Conservation (phyloP, 2,888 invertebrate genomes). For the Scrobipalpa atriplicella region DNA sequence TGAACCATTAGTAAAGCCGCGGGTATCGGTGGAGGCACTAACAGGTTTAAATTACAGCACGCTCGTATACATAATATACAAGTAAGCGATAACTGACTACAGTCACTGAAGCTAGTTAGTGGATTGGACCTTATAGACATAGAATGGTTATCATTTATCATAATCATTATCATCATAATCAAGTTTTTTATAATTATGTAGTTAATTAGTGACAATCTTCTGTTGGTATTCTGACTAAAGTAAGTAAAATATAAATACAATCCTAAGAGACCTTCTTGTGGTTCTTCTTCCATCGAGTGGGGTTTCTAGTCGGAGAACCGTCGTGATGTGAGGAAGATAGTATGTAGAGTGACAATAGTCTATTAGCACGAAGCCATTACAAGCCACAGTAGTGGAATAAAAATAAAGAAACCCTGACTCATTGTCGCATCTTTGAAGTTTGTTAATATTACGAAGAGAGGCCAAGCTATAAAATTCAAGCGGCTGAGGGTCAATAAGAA, state of each 20-base stretch:
- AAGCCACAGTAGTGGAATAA: no score
- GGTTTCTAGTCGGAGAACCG: no score
- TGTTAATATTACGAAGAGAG: not conserved
- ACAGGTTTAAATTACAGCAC: slow-evolving; percentile 28
- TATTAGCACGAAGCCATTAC: not conserved
- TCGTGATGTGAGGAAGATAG: slow-evolving; percentile 2
- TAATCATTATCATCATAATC: no score
- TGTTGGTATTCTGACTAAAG: no score
- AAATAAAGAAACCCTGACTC: slow-evolving; percentile 1
- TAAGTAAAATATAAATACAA: no score
- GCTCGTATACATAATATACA: slow-evolving; percentile 19
- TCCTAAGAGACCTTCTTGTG: no score
- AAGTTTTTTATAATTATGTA: no score
- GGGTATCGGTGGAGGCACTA: slow-evolving; percentile 11
- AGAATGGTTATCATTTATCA: no score
- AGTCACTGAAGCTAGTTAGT: slow-evolving; percentile 14
- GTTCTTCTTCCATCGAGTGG: no score
- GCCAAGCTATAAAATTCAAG: slow-evolving; percentile 28
- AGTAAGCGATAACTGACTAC: slow-evolving; percentile 26
- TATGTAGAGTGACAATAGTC: not conserved
- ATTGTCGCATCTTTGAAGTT: not conserved
- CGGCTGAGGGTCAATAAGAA: slow-evolving; percentile 53
- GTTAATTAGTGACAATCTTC: no score
- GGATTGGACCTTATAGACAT: no score
- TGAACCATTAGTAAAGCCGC: slow-evolving; percentile 2